phyloP scores from a whole-genome alignment of 2,888 invertebrate species.

The Beris morrisii region DNA sequence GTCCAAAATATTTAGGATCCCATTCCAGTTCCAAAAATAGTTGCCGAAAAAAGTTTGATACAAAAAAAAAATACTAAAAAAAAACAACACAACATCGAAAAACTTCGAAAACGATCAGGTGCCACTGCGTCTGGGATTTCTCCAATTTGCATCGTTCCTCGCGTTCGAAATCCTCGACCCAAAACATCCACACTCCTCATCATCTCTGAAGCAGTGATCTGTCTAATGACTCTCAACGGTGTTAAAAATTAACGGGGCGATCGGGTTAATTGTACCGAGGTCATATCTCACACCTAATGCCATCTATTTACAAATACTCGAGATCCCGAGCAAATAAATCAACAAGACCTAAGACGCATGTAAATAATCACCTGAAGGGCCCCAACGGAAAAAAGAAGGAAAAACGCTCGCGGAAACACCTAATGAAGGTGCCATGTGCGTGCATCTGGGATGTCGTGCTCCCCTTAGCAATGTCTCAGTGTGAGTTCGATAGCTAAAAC shows the following conservation, averaged over 20 bases:
- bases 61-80: neutral
- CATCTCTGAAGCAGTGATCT: slow-evolving; percentile 17
- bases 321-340: slow-evolving; percentile 28
- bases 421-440: slow-evolving; percentile 6
- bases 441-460: slow-evolving; percentile 32
- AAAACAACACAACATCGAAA: neutral
- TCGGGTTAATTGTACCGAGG: slow-evolving; percentile 3
- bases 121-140: slow-evolving; percentile 31
- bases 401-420: neutral
- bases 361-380: slow-evolving; percentile 26
- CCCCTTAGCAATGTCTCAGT: slow-evolving; percentile 27
- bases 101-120: slow-evolving; percentile 23
- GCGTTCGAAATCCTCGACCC: neutral
- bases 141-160: neutral
- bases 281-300: slow-evolving; percentile 33
- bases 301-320: slow-evolving; percentile 33
- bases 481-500: slow-evolving; percentile 22
- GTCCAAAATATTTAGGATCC: neutral
- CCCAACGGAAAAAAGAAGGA: neutral
- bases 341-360: slow-evolving; percentile 19
- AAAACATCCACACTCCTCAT: slow-evolving; percentile 9
- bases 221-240: slow-evolving; percentile 31
- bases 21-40: slow-evolving; percentile 21
- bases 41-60: slow-evolving; percentile 1
- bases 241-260: slow-evolving; percentile 24